phyloP scores from a whole-genome alignment of 2,113 vertebrate species.

The Recurvirostra avosetta region DNA sequence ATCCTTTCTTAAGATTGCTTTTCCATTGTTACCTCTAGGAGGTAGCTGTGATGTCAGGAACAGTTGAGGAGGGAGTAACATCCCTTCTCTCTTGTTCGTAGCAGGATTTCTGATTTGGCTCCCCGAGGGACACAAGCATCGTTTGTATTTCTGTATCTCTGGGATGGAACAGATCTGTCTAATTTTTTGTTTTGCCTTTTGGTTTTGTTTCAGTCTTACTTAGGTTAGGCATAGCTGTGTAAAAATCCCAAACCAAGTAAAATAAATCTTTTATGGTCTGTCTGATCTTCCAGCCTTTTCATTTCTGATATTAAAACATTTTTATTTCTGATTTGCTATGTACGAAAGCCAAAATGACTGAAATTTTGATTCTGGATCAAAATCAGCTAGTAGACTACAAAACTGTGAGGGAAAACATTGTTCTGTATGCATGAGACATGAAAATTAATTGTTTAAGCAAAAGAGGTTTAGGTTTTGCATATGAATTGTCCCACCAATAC shows the following conservation, averaged over 20 bases:
- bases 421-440: neutral
- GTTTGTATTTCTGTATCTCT: neutral
- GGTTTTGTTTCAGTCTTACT: neutral
- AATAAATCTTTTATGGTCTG: neutral
- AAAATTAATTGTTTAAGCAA: neutral
- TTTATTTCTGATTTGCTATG: neutral
- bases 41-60: neutral
- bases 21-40: neutral
- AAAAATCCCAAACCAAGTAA: conserved; percentile 27
- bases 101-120: neutral
- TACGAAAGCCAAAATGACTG: neutral
- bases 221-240: neutral
- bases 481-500: neutral
- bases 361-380: neutral
- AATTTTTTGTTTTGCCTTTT: neutral
- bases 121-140: neutral
- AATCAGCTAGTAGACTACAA: neutral
- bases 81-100: neutral
- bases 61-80: neutral
- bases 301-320: conserved; percentile 13
- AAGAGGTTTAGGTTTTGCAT: neutral
- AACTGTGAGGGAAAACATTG: neutral
- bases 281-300: neutral
- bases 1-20: neutral
- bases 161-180: neutral